Percentiles rank a stretch among this genome's conserved stretches.
Conservation (phyloP, 30 jellyfish, hydroid and myxozoan genomes). For the Hydractinia echinata region DNA sequence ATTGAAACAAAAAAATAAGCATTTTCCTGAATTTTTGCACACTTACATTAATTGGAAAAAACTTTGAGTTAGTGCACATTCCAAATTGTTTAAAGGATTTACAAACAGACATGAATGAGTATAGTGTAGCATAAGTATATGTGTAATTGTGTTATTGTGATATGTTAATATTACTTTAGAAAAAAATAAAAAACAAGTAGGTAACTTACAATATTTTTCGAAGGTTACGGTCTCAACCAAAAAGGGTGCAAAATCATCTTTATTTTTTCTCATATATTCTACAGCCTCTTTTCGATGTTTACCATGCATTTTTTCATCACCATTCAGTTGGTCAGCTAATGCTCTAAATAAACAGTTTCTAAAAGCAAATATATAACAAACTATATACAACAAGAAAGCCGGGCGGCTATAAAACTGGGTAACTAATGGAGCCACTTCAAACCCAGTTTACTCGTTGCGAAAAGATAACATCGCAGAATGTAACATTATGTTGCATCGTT, state of each 20-base stretch:
- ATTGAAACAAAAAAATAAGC: no score
- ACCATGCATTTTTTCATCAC: constrained; percentile 53
- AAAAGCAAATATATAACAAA: neutral
- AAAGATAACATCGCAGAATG: no score
- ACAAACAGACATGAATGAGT: no score
- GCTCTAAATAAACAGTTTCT: constrained; percentile 80
- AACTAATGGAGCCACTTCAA: no score
- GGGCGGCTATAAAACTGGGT: no score
- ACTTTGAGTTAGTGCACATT: no score
- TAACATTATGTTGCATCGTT: no score
- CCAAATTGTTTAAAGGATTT: no score
- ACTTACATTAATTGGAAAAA: no score
- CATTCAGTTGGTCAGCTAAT: constrained; percentile 71
- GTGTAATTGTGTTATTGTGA: neutral
- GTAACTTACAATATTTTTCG: constrained; percentile 50
- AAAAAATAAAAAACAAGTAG: neutral
- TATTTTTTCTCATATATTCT: constrained; percentile 43
- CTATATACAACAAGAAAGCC: neutral
- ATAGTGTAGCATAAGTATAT: no score
- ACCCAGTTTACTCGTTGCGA: no score
- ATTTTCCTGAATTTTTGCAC: no score
- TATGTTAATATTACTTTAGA: neutral
- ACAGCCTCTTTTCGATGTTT: constrained; percentile 50
- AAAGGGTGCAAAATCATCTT: constrained; percentile 71
- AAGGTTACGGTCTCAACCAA: constrained; percentile 50